These are phyloP conservation scores for Upupa epops DNA, from an alignment of 2,113 vertebrate species.

Conservation along the genomic window DNA sequence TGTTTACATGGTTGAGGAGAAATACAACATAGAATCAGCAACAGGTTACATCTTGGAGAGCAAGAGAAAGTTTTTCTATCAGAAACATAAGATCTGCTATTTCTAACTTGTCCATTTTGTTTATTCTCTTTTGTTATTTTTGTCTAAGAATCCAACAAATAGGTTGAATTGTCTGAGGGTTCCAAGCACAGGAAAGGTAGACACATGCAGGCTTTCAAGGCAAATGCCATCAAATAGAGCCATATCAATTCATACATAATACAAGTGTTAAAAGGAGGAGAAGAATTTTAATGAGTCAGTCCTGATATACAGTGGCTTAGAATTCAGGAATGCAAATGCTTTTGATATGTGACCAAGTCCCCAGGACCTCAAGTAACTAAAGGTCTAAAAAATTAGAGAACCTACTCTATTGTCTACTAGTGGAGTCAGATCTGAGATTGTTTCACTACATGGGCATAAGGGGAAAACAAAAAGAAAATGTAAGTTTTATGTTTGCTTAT, in stretches of 20 bases:
- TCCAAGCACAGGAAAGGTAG: not conserved
- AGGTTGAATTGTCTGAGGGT: not conserved
- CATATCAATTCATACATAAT: not conserved
- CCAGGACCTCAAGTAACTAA: not conserved
- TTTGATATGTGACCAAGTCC: not conserved
- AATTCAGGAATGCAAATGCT: not conserved
- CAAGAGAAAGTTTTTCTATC: not conserved
- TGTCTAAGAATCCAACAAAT: not conserved
- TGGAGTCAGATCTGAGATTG: not conserved
- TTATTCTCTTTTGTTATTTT: not conserved
- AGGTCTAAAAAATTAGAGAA: not conserved
- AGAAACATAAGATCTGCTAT: not conserved
- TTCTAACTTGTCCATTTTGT: not conserved
- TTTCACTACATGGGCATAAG: not conserved
- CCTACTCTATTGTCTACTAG: not conserved
- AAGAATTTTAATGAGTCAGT: not conserved
- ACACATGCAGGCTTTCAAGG: not conserved
- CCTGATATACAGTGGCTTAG: not conserved
- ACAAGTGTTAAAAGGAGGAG: not conserved
- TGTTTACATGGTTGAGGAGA: not conserved
- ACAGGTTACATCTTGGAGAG: not conserved
- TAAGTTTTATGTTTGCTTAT: not conserved
- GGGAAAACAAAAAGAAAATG: not conserved
- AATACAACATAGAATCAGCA: not conserved
- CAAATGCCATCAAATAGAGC: not conserved